phyloP scores from a whole-genome alignment of 1,140 invertebrate species.

The Euura saliciscinereae region DNA sequence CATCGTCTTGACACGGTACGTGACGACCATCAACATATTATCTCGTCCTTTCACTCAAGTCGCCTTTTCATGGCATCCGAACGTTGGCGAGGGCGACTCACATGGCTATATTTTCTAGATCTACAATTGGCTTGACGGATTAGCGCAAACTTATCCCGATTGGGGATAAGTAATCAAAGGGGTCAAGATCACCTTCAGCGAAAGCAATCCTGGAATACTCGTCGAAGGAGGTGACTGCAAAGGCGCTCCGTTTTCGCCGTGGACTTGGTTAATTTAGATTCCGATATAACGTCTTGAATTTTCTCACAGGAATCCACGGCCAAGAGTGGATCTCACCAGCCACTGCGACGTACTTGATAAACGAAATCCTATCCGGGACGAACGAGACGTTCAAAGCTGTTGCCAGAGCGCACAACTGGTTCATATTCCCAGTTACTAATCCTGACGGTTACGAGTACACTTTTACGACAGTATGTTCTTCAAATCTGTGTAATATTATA shows the following conservation, averaged over 20 bases:
- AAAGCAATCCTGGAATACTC: slow-evolving; percentile 37
- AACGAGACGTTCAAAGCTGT: slow-evolving; percentile 58
- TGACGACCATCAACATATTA: background rate
- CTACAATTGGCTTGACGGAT: slow-evolving; percentile 46
- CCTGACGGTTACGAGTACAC: slow-evolving; percentile 76
- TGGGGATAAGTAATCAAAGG: slow-evolving; percentile 68
- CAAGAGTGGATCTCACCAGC: slow-evolving; percentile 75
- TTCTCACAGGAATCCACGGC: slow-evolving; percentile 55
- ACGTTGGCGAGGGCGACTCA: no score
- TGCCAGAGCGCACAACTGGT: slow-evolving; percentile 65
- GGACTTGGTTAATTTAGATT: no score
- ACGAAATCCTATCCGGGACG: slow-evolving; percentile 58
- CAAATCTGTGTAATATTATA: no score
- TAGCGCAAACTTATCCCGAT: slow-evolving; percentile 56
- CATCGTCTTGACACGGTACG: no score
- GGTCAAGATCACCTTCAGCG: slow-evolving; percentile 62
- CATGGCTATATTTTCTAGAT: background rate
- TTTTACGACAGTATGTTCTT: slow-evolving; percentile 38
- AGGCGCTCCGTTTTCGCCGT: no score
- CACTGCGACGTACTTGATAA: slow-evolving; percentile 67
- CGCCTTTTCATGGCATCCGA: no score
- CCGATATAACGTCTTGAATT: slow-evolving; percentile 22
- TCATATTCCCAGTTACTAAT: slow-evolving; percentile 66
- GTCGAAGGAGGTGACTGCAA: slow-evolving; percentile 58
- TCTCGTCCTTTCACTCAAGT: no score